Evolutionary conservation across 2,113 vertebrate species (phyloP).

Genomic region (Trogon surrucura): DNA sequence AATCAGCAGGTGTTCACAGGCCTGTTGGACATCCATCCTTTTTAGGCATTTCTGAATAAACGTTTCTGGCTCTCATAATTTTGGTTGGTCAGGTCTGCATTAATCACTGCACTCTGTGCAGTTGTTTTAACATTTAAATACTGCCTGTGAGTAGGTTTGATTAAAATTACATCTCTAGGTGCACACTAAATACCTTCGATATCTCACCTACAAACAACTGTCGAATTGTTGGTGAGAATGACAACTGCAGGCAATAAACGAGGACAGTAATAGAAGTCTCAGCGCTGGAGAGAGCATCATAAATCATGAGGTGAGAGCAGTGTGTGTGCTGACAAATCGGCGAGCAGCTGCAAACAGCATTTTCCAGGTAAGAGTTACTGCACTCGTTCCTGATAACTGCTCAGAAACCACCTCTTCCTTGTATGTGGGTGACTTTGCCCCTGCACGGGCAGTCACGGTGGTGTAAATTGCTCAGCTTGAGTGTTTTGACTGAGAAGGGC

Average conservation of each 20-base stretch:
- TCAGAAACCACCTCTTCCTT: constrained; percentile 69
- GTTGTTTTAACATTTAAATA: constrained; percentile 37
- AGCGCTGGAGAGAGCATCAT: constrained; percentile 65
- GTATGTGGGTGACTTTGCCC: background rate
- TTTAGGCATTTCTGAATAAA: constrained; percentile 7
- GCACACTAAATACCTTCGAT: constrained; percentile 70
- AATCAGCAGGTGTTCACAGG: constrained; percentile 23
- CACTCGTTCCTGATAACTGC: constrained; percentile 69
- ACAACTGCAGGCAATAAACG: constrained; percentile 81
- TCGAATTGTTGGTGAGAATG: constrained; percentile 73
- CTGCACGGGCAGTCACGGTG: background rate
- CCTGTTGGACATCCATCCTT: constrained; percentile 17
- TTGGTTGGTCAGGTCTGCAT: constrained; percentile 4
- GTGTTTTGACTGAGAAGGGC: background rate
- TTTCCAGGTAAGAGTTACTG: constrained; percentile 76
- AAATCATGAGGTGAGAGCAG: constrained; percentile 69
- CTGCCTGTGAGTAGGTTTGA: constrained; percentile 34
- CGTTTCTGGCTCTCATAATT: background rate
- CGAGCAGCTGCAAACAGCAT: constrained; percentile 69
- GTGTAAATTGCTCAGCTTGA: background rate
- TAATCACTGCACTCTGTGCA: constrained; percentile 15
- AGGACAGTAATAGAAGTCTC: constrained; percentile 74
- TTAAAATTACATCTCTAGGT: constrained; percentile 64
- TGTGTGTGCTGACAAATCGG: constrained; percentile 62
- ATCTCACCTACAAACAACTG: constrained; percentile 73